phyloP scores from a whole-genome alignment of 2,797 vertebrate species.

The Anguilla marmorata region DNA sequence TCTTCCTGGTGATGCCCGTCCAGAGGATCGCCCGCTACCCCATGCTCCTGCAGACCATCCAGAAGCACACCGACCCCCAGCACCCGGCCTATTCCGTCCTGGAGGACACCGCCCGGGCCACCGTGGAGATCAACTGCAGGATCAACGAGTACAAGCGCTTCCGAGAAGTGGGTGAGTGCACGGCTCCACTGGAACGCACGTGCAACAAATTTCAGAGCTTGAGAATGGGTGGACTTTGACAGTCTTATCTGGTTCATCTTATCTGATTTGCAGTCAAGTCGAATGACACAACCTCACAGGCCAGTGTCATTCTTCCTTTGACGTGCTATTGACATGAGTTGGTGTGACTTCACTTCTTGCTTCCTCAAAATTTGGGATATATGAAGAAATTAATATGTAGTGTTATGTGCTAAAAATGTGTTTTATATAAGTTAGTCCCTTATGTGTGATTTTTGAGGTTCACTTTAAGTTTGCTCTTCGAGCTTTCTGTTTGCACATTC shows the following conservation, averaged over 20 bases:
- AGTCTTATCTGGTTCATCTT: background rate
- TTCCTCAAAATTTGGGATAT: background rate
- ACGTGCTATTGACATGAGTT: background rate
- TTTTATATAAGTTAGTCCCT: background rate
- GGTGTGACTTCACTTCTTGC: background rate
- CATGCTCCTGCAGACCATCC: conserved; percentile 87
- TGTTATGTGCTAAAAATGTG: background rate
- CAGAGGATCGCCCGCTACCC: conserved; percentile 94
- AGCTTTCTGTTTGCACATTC: background rate
- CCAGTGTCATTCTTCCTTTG: background rate
- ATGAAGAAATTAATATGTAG: background rate
- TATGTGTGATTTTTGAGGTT: background rate
- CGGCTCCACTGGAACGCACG: no score
- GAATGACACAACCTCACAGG: background rate
- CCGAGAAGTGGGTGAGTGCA: conserved; percentile 89
- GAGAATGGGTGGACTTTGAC: background rate
- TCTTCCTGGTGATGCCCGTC: conserved; percentile 92
- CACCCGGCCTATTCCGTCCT: conserved; percentile 70
- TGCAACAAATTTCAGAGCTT: background rate
- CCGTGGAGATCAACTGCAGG: conserved; percentile 81
- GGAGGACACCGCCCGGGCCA: conserved; percentile 70
- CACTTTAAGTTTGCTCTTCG: background rate
- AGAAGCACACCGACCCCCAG: conserved; percentile 77
- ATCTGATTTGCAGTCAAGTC: no score
- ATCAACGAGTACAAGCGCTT: conserved; percentile 96